Base-by-base conservation (phyloP, 2,888 invertebrate genomes). In the Agapetus fuscipes region DNA sequence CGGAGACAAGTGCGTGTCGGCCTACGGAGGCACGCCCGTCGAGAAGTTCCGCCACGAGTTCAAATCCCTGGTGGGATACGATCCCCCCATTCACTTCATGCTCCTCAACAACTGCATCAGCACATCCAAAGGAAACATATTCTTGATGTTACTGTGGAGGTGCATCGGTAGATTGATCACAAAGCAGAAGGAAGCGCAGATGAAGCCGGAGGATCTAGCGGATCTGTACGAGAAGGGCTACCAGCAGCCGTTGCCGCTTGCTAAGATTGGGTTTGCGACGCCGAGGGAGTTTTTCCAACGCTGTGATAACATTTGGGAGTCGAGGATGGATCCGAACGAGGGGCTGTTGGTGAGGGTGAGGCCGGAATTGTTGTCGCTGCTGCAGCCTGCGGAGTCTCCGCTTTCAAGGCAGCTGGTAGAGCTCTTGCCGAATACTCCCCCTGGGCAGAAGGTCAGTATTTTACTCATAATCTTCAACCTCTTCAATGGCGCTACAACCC, bases 371-470 rank as follows among this genome's bases (percentile, higher is more conserved):
- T 27, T 37, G n/a, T 16, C 34, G 3, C 30, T 45, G n/a, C 29
- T 42, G 3, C 41, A 44, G 5, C 35, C 39, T 12, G 40, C 32
- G 6, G 31, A 34, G 13, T 39, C 36, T 7, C 50, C 57, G 7
- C 5, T 9, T 9, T 20, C 5, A 4, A 44, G 27, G 45, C 27
- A 15, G 49, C 34, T 11, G 33, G 60, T 60, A 37, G 68, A 68
- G 52, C 64, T 66, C 13, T 49, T 65, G 27, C 58, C 64, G 49
- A 68, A 66, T 48, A 70, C 70, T 2, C 70, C 70, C 28, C 70
- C 69, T 13, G 70, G 69, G 30, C 68, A 69, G 50, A 68, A 68
- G 65, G 69, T 66, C 51, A 12, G 11, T 13, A 26, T 20, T 9
- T 20, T 9, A 20, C 9, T 20, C 20, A 4, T 6, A 6, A 20